Evolutionary conservation across 2,113 vertebrate genomes (phyloP), one percentile per base, ranked within the genome.

Genomic region (Solenodon paradoxus): DNA sequence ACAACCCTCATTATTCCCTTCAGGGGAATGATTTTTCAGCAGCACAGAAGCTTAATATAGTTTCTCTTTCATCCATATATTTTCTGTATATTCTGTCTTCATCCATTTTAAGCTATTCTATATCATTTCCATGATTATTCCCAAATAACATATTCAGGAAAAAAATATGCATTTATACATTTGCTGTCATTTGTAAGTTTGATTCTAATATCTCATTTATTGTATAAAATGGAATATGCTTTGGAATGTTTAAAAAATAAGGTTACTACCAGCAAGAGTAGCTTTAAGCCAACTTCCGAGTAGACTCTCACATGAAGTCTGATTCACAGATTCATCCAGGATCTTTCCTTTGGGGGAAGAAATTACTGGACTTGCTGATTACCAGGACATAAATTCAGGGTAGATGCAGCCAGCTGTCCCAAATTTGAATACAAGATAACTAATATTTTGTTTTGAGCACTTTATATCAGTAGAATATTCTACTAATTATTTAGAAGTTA

Each of bases 181-280:
- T 88, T 96, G 30, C 84, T 92, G 57, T 88, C 83, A 77, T 40
- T 61, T 88, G 55, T 94, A 95, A 96, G 95, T 63, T 82, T 94
- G 69, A 88, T 93, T 96, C 94, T 95, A 81, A 88, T 96, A 97
- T 96, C 74, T 40, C n/a, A 12, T 95, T 90, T 5, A 53, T 90
- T 85, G 75, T 93, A 64, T 79, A 77, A 97, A 49, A 94, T 45
- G 45, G 42, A 49, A 77, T 98, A 97, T 90, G 15, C 59, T 30
- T 24, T 88, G 71, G 12, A 22, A 64, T 90, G 92, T 83, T 94
- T 90, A 78, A 87, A 94, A 92, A 91, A 71, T 51, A 81, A 47
- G 40, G 77, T 17, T 78, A 38, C 26, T 28, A 22, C 13, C 32
- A 74, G 38, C 32, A 94, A 49, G 40, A 68, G 30, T 10, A 49